Percentiles rank a stretch among this genome's conserved stretches.
These are phyloP conservation scores for Drosophila funebris DNA, from an alignment of 1,140 invertebrate species.

Conservation along the genomic window DNA sequence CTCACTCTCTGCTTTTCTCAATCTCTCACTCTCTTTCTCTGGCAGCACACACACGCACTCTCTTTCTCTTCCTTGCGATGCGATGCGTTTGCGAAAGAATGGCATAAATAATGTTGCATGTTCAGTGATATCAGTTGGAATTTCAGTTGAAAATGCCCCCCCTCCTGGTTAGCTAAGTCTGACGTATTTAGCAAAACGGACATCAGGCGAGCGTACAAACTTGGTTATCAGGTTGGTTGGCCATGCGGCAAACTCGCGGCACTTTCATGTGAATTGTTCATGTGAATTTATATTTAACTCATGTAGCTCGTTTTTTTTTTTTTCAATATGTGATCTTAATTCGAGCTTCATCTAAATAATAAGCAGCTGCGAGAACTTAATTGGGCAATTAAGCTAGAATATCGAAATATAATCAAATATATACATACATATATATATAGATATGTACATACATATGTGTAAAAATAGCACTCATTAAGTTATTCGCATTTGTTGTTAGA, in stretches of 20 bases:
- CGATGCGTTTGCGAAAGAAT: constrained; percentile 35
- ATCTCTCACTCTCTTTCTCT: neutral
- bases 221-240: constrained; percentile 24
- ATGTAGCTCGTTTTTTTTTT: neutral
- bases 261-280: neutral
- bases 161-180: neutral
- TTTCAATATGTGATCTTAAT: constrained; percentile 1
- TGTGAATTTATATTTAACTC: constrained; percentile 1
- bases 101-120: constrained; percentile 58
- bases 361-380: neutral
- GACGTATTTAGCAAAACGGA: neutral
- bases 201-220: neutral
- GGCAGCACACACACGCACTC: neutral
- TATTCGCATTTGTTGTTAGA: neutral
- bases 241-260: constrained; percentile 17
- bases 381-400: neutral
- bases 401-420: neutral
- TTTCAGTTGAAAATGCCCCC: constrained; percentile 17
- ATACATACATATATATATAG: neutral
- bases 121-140: constrained; percentile 38
- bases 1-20: neutral
- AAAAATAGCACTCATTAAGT: constrained; percentile 1
- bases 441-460: neutral
- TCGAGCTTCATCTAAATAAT: neutral
- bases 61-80: neutral